Percentiles rank a stretch among this genome's conserved stretches.
Evolutionary conservation across 2,797 vertebrate genomes (phyloP).

Genomic region (Micropoecilia bifurca): DNA sequence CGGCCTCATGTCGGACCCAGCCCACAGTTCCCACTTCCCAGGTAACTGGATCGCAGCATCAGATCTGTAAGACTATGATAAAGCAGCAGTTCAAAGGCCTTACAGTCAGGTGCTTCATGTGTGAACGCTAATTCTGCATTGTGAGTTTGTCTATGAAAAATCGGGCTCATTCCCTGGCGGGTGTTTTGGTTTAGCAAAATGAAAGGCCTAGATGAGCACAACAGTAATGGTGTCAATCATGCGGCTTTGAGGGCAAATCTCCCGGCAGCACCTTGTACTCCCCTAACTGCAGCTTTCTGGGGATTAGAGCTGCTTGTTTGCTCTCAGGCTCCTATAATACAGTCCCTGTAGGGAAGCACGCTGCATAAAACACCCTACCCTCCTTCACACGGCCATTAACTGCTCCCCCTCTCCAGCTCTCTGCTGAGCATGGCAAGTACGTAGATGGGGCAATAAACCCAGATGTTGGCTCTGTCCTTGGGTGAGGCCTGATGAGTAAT

Average conservation of each 20-base stretch:
- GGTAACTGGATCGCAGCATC: background rate
- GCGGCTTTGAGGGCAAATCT: conserved; percentile 47
- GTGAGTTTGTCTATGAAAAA: background rate
- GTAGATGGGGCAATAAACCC: conserved; percentile 37
- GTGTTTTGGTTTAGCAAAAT: conserved; percentile 30
- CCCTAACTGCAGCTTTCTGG: conserved; percentile 49
- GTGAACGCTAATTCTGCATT: background rate
- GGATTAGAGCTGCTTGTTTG: conserved; percentile 58
- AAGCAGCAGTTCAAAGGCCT: background rate
- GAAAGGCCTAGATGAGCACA: conserved; percentile 33
- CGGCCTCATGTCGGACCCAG: too few relatives aligned
- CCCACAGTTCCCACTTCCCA: too few relatives aligned
- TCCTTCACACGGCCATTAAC: conserved; percentile 33
- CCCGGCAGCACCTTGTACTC: conserved; percentile 47
- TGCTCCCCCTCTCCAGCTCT: background rate
- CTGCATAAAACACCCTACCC: conserved; percentile 42
- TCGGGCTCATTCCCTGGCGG: background rate
- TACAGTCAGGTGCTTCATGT: conserved; percentile 7
- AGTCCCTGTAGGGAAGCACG: conserved; percentile 33
- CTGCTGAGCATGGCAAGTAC: conserved; percentile 24
- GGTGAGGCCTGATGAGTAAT: conserved; percentile 25
- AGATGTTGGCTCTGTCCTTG: conserved; percentile 36
- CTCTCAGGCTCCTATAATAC: conserved; percentile 44
- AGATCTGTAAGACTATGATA: background rate
- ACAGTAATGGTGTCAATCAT: conserved; percentile 44